A percentile compares a stretch with the other conserved stretches of the same genome.
Evolutionary conservation across 2,888 invertebrate species (phyloP).

Genomic region (Trisateles emortualis): DNA sequence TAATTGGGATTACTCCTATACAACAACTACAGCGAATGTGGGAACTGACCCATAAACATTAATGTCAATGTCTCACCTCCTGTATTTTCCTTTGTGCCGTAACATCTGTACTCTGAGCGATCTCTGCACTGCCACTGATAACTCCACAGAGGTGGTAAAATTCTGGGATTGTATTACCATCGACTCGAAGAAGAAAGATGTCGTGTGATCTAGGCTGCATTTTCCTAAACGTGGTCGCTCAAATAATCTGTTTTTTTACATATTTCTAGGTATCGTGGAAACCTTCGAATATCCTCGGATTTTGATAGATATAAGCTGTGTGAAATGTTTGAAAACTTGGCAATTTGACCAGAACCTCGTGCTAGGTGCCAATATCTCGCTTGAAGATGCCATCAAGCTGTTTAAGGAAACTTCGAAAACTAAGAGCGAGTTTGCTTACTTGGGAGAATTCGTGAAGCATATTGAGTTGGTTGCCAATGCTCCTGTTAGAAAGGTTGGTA

Average conservation of each 20-base stretch:
- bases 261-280: constrained; percentile 67
- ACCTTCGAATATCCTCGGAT: constrained; percentile 63
- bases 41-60: no score
- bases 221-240: no score
- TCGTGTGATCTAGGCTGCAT: no score
- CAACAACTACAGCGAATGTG: no score
- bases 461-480: constrained; percentile 88
- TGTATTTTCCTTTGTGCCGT: no score
- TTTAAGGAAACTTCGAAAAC: constrained; percentile 70
- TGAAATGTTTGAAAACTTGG: constrained; percentile 63
- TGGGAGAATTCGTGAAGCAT: constrained; percentile 85
- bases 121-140: no score
- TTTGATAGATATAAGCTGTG: constrained; percentile 73
- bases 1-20: no score
- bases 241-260: constrained; percentile 53
- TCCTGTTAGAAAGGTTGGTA: constrained; percentile 88
- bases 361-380: constrained; percentile 86
- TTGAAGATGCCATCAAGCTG: constrained; percentile 84
- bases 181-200: no score
- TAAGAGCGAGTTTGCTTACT: constrained; percentile 81
- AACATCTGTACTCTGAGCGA: no score
- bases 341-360: constrained; percentile 71
- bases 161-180: no score
- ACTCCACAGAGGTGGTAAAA: no score
- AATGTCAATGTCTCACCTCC: no score